Conservation (phyloP, 2,888 invertebrate species). For the Leptura quadrifasciata region DNA sequence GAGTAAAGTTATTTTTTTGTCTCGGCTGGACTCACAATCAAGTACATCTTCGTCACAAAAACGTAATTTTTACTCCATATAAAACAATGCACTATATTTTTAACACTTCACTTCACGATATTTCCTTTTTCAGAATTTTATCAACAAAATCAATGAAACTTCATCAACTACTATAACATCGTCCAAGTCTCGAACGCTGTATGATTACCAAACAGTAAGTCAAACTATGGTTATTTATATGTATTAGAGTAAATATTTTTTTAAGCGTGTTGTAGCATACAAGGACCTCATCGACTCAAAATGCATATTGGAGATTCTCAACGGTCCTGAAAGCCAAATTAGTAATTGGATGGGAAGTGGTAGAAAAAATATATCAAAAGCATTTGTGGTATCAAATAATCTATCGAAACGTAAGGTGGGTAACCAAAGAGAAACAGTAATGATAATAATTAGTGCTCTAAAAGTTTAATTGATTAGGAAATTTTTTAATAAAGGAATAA, state of each 20-base stretch:
- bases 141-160: conserved; percentile 51
- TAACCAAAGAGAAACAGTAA: neutral
- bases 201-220: conserved; percentile 69
- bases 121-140: conserved; percentile 53
- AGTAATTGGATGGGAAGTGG: conserved; percentile 56
- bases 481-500: no score
- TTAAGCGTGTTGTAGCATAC: conserved; percentile 73
- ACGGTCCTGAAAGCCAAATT: conserved; percentile 60
- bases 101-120: neutral
- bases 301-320: conserved; percentile 73
- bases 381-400: conserved; percentile 67
- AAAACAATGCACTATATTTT: no score
- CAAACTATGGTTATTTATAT: conserved; percentile 21
- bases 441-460: no score
- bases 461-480: no score
- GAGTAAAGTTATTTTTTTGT: no score
- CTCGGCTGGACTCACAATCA: no score
- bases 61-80: no score
- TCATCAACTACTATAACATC: conserved; percentile 42
- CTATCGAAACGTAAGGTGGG: conserved; percentile 73
- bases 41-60: no score
- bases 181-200: conserved; percentile 62
- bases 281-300: conserved; percentile 70
- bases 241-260: conserved; percentile 43
- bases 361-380: conserved; percentile 58